Base-by-base conservation (phyloP, 2,113 vertebrate genomes). In the Pelodiscus sinensis region DNA sequence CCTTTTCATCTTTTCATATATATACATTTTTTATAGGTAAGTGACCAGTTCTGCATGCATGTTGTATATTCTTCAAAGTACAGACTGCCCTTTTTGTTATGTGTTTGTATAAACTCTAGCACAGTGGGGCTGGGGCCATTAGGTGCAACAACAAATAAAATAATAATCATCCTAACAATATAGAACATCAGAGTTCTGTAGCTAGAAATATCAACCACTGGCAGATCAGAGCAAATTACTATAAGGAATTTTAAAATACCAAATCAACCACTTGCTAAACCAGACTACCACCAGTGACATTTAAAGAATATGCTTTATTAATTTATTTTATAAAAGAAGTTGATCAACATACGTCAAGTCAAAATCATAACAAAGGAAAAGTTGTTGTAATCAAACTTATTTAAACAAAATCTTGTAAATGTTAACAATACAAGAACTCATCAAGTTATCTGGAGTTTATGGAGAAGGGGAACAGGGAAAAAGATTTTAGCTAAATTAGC, bases 351-450 rank as follows among this genome's bases (percentile, higher is more conserved):
- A 79, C 56, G 86, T 4, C 78, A 83, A 92, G 35, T 44, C 38
- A 75, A 22, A 75, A 25, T 35, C 18, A 9, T 27, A 77, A 91
- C 81, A 44, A 85, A 91, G 44, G 6, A 13, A 88, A 89, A 93
- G 65, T 60, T 77, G 50, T 77, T 84, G 84, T 81, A 82, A n/a
- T 86, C 92, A 86, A 91, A 91, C 54, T 29, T 44, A 79, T 90
- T 92, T 82, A 91, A 58, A 92, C n/a, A 78, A 29, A 89, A 4
- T 86, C 1, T 9, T 50, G 2, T 44, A 25, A 58, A 87, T 78
- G 44, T 85, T 50, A 25, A 56, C 21, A 25, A 56, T 25, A 27
- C 21, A 92, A 88, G n/a, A 92, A 85, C 52, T 84, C 92, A 92
- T 85, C 16, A 31, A 16, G 77, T 31, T 90, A 27, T 60, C 68